These are phyloP conservation scores for Mimachlamys varia DNA, from an alignment of 2,888 invertebrate genomes.

Conservation along the genomic window DNA sequence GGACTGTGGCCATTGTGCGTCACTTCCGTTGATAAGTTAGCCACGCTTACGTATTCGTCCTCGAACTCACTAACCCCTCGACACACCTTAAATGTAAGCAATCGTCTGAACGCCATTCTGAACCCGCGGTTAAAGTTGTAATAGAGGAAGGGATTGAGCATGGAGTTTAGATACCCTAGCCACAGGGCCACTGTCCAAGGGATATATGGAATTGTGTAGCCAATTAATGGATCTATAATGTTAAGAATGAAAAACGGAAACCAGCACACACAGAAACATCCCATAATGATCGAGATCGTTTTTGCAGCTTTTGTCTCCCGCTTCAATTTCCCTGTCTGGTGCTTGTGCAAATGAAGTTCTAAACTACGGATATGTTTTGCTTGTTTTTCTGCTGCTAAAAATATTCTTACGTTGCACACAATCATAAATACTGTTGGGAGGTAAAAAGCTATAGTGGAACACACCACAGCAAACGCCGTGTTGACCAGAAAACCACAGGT, in stretches of 20 bases:
- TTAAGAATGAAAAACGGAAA: constrained; percentile 78
- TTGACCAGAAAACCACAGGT: constrained; percentile 77
- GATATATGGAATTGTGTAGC: constrained; percentile 72
- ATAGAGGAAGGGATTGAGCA: constrained; percentile 73
- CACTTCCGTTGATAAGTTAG: constrained; percentile 12
- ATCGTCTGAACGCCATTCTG: constrained; percentile 72
- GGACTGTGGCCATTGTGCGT: constrained; percentile 39
- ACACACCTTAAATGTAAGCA: constrained; percentile 71
- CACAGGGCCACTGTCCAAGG: constrained; percentile 75
- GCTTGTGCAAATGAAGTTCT: constrained; percentile 69
- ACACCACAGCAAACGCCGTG: constrained; percentile 72
- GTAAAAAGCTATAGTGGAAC: constrained; percentile 77
- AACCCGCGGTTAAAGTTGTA: constrained; percentile 73
- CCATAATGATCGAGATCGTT: constrained; percentile 78
- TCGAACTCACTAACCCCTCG: constrained; percentile 72
- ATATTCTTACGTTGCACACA: constrained; percentile 75
- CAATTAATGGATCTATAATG: constrained; percentile 75
- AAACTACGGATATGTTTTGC: constrained; percentile 75
- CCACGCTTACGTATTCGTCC: constrained; percentile 56
- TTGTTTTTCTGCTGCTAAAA: constrained; percentile 72
- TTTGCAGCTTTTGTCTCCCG: constrained; percentile 78
- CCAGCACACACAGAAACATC: constrained; percentile 78
- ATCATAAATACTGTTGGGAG: constrained; percentile 77
- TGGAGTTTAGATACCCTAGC: constrained; percentile 78
- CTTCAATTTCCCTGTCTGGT: constrained; percentile 71